Conservation (phyloP, 2,797 vertebrate genomes). For the Pogonophryne albipinna region DNA sequence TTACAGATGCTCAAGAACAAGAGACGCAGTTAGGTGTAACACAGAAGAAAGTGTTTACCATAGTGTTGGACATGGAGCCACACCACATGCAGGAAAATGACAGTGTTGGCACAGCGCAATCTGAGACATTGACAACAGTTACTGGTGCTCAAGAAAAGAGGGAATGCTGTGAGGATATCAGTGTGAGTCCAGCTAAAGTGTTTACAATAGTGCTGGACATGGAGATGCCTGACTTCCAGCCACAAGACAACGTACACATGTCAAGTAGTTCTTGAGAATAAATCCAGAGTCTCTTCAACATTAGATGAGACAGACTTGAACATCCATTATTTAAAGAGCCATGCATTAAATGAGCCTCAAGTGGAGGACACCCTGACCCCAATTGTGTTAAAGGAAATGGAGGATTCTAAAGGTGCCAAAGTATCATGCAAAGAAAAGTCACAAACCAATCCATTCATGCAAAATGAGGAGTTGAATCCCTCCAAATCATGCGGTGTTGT, state of each 20-base stretch:
- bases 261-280: slow-evolving; percentile 12
- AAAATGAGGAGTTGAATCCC: background rate
- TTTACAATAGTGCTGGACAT: slow-evolving; percentile 52
- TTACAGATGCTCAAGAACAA: background rate
- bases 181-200: slow-evolving; percentile 27
- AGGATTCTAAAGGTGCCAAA: slow-evolving; percentile 13
- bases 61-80: slow-evolving; percentile 37
- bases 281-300: background rate
- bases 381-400: background rate
- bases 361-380: background rate
- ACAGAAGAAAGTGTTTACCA: slow-evolving; percentile 41
- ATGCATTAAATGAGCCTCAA: slow-evolving; percentile 3
- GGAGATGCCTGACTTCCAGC: slow-evolving; percentile 6
- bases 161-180: background rate
- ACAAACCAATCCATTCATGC: background rate
- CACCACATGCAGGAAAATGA: background rate
- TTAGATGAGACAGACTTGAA: background rate
- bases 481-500: slow-evolving; percentile 1
- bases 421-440: background rate
- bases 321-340: background rate
- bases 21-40: background rate
- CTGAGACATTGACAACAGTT: background rate
- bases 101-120: background rate
- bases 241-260: background rate
- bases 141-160: background rate